Conservation (phyloP, 1,140 invertebrate species). For the Drosophila nannoptera region DNA sequence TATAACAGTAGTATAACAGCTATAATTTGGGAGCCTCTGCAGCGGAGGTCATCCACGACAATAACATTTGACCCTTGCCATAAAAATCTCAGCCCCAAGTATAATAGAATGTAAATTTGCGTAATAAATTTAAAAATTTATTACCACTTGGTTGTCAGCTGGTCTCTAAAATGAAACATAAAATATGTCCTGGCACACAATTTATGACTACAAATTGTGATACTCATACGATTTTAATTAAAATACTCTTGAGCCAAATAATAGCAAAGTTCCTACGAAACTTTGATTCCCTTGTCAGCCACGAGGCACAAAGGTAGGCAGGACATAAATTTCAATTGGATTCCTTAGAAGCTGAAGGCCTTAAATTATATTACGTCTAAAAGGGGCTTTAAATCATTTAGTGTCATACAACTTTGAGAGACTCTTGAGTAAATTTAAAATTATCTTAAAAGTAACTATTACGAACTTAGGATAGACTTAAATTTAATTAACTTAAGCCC, state of each 20-base stretch:
- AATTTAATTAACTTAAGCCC: not conserved
- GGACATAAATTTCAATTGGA: too few relatives aligned
- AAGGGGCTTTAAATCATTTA: too few relatives aligned
- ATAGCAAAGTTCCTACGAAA: slow-evolving; percentile 11
- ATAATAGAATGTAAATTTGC: not conserved
- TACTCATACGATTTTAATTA: slow-evolving; percentile 47
- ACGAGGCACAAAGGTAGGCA: too few relatives aligned
- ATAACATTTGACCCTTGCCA: not conserved
- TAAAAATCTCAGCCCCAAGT: not conserved
- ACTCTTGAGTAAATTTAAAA: not conserved
- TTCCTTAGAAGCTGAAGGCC: too few relatives aligned
- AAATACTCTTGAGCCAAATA: slow-evolving; percentile 31
- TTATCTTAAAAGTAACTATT: not conserved
- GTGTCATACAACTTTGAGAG: too few relatives aligned
- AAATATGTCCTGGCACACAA: slow-evolving; percentile 16
- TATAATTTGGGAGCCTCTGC: not conserved
- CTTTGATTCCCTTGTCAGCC: too few relatives aligned
- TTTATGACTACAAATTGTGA: slow-evolving; percentile 22
- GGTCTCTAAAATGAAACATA: slow-evolving; percentile 11
- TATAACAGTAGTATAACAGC: not conserved
- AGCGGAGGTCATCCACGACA: too few relatives aligned
- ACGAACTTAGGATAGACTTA: not conserved
- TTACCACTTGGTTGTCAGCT: slow-evolving; percentile 2
- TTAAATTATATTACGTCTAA: too few relatives aligned
- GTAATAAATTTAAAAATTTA: slow-evolving; percentile 7